phyloP scores from a whole-genome alignment of 2,113 vertebrate species.

The Origma solitaria region DNA sequence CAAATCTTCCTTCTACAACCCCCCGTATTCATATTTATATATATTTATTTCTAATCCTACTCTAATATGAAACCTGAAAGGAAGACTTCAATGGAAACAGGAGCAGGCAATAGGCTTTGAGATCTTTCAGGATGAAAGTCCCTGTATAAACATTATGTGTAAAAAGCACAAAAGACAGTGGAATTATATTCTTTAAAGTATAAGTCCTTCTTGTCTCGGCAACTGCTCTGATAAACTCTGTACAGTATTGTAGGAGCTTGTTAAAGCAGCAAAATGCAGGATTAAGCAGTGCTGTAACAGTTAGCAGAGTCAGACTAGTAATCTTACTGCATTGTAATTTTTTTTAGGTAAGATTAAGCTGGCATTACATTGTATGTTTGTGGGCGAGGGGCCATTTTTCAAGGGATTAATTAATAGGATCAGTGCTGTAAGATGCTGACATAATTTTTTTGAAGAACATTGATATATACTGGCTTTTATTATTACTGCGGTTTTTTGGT shows the following conservation, averaged over 20 bases:
- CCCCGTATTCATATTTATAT: background rate
- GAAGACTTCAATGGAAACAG: background rate
- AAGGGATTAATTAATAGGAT: conserved; percentile 54
- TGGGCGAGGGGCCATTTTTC: conserved; percentile 7
- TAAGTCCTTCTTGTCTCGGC: conserved; percentile 7
- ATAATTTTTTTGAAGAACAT: background rate
- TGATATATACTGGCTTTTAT: background rate
- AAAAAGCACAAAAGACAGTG: background rate
- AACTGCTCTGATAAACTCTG: conserved; percentile 21
- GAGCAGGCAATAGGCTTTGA: background rate
- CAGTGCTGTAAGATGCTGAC: background rate
- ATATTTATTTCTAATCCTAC: background rate
- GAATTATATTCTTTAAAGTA: conserved; percentile 40
- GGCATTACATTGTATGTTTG: conserved; percentile 32
- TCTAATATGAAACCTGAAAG: background rate
- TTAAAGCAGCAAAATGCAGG: background rate
- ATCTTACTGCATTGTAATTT: conserved; percentile 37
- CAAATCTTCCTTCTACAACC: background rate
- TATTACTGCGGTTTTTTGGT: background rate
- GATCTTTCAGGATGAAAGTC: background rate
- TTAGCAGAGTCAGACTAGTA: conserved; percentile 43
- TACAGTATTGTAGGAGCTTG: conserved; percentile 12
- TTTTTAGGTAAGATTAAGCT: conserved; percentile 37
- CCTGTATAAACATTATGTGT: background rate
- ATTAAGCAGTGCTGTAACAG: conserved; percentile 31